A percentile compares a stretch with the other conserved stretches of the same genome.
These are phyloP conservation scores for Motacilla alba DNA, from an alignment of 2,113 vertebrate species.

Conservation along the genomic window DNA sequence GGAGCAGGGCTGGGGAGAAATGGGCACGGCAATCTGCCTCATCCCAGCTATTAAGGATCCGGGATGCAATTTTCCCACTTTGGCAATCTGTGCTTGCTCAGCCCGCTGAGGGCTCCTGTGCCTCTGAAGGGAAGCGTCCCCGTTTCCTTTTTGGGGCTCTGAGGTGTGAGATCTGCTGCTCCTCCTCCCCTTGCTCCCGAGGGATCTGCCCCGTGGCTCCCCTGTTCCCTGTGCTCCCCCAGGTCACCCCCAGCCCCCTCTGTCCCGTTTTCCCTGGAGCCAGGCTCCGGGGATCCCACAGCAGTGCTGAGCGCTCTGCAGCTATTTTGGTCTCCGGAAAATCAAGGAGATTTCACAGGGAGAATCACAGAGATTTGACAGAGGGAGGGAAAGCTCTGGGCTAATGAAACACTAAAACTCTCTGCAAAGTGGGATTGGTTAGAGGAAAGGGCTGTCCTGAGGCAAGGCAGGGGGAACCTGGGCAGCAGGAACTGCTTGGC, in stretches of 20 bases:
- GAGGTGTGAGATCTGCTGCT: background rate
- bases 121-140: background rate
- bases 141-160: fast-evolving
- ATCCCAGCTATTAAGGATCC: background rate
- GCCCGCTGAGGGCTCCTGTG: background rate
- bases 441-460: background rate
- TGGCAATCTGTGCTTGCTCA: background rate
- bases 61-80: background rate
- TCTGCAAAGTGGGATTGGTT: background rate
- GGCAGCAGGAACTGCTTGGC: background rate
- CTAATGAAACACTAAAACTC: background rate
- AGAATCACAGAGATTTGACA: background rate
- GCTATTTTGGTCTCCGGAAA: background rate
- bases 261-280: background rate
- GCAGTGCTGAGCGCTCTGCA: background rate
- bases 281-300: background rate
- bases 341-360: background rate
- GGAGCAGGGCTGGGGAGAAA: background rate
- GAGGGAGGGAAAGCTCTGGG: background rate
- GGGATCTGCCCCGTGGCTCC: background rate
- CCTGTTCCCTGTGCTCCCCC: background rate
- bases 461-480: background rate
- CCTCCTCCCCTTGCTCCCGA: background rate
- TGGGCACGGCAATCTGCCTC: background rate
- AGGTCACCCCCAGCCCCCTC: background rate